Evolutionary conservation across 2,113 vertebrate species (phyloP).

Genomic region (Centropus bengalensis): DNA sequence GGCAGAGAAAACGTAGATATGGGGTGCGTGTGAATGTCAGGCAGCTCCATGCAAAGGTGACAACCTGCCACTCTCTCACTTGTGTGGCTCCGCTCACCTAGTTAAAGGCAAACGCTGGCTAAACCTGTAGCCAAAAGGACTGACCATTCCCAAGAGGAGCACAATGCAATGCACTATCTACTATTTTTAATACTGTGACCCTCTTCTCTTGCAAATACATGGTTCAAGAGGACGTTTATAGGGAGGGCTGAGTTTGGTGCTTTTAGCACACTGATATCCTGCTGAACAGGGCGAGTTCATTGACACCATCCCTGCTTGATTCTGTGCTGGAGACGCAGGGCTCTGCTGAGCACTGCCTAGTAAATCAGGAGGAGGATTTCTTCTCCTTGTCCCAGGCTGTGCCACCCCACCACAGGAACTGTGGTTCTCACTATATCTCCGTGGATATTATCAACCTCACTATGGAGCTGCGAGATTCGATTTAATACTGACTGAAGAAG

Average conservation of each 20-base stretch:
- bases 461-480: background rate
- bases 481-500: background rate
- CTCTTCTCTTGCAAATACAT: background rate
- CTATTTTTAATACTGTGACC: background rate
- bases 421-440: background rate
- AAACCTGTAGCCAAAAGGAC: background rate
- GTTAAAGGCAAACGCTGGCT: background rate
- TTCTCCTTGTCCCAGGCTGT: background rate
- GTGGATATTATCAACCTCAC: background rate
- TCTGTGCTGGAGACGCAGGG: background rate
- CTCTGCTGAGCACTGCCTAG: background rate
- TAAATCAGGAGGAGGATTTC: background rate
- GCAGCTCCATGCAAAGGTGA: background rate
- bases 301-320: background rate
- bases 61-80: background rate
- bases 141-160: background rate
- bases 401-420: background rate
- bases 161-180: background rate
- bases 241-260: background rate
- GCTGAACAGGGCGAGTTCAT: background rate
- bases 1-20: background rate
- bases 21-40: background rate
- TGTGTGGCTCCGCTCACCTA: background rate
- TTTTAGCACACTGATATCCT: background rate
- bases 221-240: background rate